Conservation (phyloP, 2,797 vertebrate genomes). For the Arremon brunneinucha region DNA sequence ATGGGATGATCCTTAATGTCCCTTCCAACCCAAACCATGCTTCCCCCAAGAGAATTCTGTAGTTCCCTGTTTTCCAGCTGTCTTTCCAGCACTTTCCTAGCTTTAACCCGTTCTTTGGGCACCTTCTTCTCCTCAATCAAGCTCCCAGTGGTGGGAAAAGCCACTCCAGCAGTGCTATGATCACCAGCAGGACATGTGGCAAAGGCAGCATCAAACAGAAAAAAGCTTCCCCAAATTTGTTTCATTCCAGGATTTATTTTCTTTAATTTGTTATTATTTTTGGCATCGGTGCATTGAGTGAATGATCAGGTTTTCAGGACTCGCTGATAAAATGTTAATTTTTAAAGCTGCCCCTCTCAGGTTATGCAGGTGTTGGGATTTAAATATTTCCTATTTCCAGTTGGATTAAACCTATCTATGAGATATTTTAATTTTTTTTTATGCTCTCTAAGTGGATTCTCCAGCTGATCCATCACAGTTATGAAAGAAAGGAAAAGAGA, state of each 20-base stretch:
- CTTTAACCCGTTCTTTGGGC: background rate
- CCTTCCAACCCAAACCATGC: background rate
- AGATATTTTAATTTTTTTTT: background rate
- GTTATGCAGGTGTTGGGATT: background rate
- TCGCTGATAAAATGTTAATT: background rate
- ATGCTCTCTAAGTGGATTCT: background rate
- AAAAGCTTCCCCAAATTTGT: background rate
- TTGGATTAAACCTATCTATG: background rate
- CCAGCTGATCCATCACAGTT: background rate
- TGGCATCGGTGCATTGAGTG: background rate
- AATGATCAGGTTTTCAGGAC: background rate
- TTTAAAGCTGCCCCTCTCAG: background rate
- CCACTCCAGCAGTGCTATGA: background rate
- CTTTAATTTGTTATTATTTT: background rate
- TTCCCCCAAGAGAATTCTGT: background rate
- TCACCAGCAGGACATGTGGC: rapidly evolving
- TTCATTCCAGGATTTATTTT: background rate
- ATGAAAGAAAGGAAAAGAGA: background rate
- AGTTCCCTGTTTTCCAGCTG: background rate
- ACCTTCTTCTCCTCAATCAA: background rate
- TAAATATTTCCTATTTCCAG: background rate
- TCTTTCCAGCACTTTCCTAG: background rate
- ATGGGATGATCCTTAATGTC: too few relatives aligned
- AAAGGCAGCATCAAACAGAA: rapidly evolving
- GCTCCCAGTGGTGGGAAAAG: background rate